These are phyloP conservation scores for Tachystola acroxantha DNA, from an alignment of 2,888 invertebrate species.

Conservation along the genomic window DNA sequence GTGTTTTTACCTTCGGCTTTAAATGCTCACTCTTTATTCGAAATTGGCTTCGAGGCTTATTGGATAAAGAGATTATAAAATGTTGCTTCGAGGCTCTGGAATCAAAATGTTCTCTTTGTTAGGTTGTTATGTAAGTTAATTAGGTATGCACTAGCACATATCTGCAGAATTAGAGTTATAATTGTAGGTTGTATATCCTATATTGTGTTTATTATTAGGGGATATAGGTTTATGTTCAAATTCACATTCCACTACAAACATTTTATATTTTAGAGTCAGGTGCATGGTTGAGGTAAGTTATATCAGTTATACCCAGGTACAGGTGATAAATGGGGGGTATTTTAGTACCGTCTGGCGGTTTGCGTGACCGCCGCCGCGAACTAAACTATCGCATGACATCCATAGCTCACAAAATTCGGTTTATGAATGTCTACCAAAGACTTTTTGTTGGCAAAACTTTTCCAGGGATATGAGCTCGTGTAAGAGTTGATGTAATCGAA, in stretches of 20 bases:
- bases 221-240: too few species aligned
- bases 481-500: slow-evolving; percentile 1
- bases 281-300: too few species aligned
- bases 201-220: too few species aligned
- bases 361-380: slow-evolving; percentile 36
- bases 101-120: slow-evolving; percentile 23
- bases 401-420: slow-evolving; percentile 39
- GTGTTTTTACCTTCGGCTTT: slow-evolving; percentile 51
- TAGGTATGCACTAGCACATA: too few species aligned
- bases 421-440: slow-evolving; percentile 41
- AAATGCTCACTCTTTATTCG: slow-evolving; percentile 54
- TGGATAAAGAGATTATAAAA: slow-evolving; percentile 50
- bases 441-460: slow-evolving; percentile 37
- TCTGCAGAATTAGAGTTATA: too few species aligned
- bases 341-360: slow-evolving; percentile 21
- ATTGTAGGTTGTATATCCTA: too few species aligned
- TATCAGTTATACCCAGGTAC: neutral
- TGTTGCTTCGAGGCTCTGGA: slow-evolving; percentile 28
- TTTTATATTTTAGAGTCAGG: too few species aligned
- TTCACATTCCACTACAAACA: too few species aligned
- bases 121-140: slow-evolving; percentile 10
- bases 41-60: slow-evolving; percentile 51
- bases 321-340: slow-evolving; percentile 31
- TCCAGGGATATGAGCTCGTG: slow-evolving; percentile 20
- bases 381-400: slow-evolving; percentile 47